A percentile compares a stretch with the other conserved stretches of the same genome.
Evolutionary conservation across 2,797 vertebrate species (phyloP).

Genomic region (Epinephelus awoara): DNA sequence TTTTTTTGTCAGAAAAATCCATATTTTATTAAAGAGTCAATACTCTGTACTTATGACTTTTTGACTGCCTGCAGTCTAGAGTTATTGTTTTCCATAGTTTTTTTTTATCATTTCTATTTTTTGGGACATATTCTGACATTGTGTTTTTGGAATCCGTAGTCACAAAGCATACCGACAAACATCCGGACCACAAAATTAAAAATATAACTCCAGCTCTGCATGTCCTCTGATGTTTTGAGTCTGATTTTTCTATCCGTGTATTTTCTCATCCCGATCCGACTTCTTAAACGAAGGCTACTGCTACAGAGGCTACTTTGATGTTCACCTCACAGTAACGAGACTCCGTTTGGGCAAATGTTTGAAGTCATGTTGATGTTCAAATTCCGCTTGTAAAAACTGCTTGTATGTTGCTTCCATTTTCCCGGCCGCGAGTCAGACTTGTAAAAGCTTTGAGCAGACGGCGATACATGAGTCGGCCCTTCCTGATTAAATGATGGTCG

Average conservation of each 20-base stretch:
- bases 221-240: constrained; percentile 1
- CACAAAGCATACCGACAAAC: constrained; percentile 21
- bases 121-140: constrained; percentile 2
- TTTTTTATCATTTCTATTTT: constrained; percentile 4
- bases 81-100: constrained; percentile 29
- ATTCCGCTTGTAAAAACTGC: constrained; percentile 13
- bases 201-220: constrained; percentile 10
- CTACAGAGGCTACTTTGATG: constrained; percentile 46
- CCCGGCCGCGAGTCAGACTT: neutral
- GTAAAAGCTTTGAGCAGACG: constrained; percentile 1
- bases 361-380: constrained; percentile 12
- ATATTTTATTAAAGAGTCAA: constrained; percentile 65
- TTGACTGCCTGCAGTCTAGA: constrained; percentile 32
- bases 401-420: constrained; percentile 8
- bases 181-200: constrained; percentile 11
- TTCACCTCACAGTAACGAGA: constrained; percentile 32
- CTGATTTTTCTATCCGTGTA: neutral
- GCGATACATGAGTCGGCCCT: neutral
- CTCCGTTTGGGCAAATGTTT: constrained; percentile 13
- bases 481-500: constrained; percentile 26
- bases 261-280: constrained; percentile 22
- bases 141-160: constrained; percentile 25
- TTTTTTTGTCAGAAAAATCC: constrained; percentile 45
- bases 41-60: constrained; percentile 52
- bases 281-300: constrained; percentile 11